A percentile compares a stretch with the other conserved stretches of the same genome.
Evolutionary conservation across 1,140 invertebrate species (phyloP).

Genomic region (Chelonus insularis): DNA sequence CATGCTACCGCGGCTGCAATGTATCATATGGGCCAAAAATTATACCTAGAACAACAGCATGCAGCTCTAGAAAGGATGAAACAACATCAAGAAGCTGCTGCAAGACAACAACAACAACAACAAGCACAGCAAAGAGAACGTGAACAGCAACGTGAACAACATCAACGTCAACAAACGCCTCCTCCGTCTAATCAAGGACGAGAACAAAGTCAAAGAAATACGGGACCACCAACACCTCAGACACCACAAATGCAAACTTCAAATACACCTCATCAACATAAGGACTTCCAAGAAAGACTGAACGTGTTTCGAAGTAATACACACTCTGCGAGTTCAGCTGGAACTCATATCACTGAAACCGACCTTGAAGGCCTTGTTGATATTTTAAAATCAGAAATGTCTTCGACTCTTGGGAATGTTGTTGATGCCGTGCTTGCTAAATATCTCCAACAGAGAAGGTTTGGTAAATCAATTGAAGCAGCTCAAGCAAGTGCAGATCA

Average conservation of each 20-base stretch:
- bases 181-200: slow-evolving; percentile 55
- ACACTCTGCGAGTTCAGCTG: slow-evolving; percentile 55
- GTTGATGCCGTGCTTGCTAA: slow-evolving; percentile 86
- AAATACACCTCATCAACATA: slow-evolving; percentile 60
- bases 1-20: slow-evolving; percentile 58
- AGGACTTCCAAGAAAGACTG: slow-evolving; percentile 58
- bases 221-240: slow-evolving; percentile 52
- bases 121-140: slow-evolving; percentile 61
- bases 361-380: slow-evolving; percentile 87
- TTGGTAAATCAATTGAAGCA: slow-evolving; percentile 75
- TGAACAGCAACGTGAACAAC: slow-evolving; percentile 54
- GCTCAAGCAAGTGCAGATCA: slow-evolving; percentile 76
- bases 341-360: slow-evolving; percentile 67
- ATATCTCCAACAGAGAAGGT: slow-evolving; percentile 79
- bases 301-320: slow-evolving; percentile 49
- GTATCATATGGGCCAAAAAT: slow-evolving; percentile 57
- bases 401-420: slow-evolving; percentile 78
- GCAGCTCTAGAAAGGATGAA: slow-evolving; percentile 62
- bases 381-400: slow-evolving; percentile 86
- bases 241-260: slow-evolving; percentile 49
- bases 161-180: slow-evolving; percentile 60
- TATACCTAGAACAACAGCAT: slow-evolving; percentile 59
- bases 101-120: slow-evolving; percentile 55
- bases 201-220: slow-evolving; percentile 46
- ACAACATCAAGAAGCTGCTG: slow-evolving; percentile 61